These are phyloP conservation scores for Lagria hirta DNA, from an alignment of 2,888 invertebrate species.

Conservation along the genomic window DNA sequence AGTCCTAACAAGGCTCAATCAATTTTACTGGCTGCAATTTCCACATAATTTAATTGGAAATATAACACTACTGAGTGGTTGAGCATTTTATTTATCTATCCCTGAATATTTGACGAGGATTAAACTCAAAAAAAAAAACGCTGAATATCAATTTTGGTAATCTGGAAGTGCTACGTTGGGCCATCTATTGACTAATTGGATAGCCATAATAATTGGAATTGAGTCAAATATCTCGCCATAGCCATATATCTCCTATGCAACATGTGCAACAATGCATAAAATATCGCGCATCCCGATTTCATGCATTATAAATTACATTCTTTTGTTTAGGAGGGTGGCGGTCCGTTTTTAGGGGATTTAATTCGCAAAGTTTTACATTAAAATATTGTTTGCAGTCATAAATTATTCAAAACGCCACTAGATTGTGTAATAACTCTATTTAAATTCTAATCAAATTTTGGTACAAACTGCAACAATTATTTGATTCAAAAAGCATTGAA, in stretches of 20 bases:
- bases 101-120: too few relatives aligned
- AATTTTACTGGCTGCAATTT: slow-evolving; percentile 12
- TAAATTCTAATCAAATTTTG: too few relatives aligned
- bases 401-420: too few relatives aligned
- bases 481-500: too few relatives aligned
- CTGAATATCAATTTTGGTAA: too few relatives aligned
- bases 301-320: slow-evolving; percentile 29
- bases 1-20: slow-evolving; percentile 10
- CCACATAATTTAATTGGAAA: slow-evolving; percentile 6
- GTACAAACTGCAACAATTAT: too few relatives aligned
- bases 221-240: slow-evolving; percentile 8
- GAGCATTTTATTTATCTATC: slow-evolving; percentile 6
- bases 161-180: slow-evolving; percentile 1
- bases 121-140: too few relatives aligned
- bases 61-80: too few relatives aligned
- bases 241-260: slow-evolving; percentile 27
- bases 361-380: background rate
- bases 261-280: slow-evolving; percentile 33
- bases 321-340: slow-evolving; percentile 12
- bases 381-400: too few relatives aligned
- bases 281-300: slow-evolving; percentile 24
- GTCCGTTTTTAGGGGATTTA: slow-evolving; percentile 7
- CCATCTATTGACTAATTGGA: slow-evolving; percentile 9
- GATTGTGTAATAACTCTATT: too few relatives aligned
- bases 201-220: slow-evolving; percentile 5